phyloP scores from a whole-genome alignment of 2,797 vertebrate species.

The Chromis chromis region DNA sequence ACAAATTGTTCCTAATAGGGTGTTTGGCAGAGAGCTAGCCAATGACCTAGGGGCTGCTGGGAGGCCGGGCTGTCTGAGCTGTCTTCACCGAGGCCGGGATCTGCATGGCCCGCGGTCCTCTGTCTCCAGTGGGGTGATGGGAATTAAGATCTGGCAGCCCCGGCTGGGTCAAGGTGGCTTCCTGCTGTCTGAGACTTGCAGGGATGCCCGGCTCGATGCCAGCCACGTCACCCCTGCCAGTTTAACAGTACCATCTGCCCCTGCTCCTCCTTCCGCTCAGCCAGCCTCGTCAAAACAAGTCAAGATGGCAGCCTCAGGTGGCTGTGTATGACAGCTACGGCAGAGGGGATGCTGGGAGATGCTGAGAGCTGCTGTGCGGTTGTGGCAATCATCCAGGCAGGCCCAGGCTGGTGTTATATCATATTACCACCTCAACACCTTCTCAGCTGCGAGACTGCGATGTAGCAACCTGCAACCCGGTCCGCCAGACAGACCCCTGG shows the following conservation, averaged over 20 bases:
- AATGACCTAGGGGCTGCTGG: conserved; percentile 58
- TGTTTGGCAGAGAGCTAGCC: conserved; percentile 45
- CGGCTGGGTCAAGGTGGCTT: conserved; percentile 74
- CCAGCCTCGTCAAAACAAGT: conserved; percentile 82
- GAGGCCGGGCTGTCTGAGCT: conserved; percentile 51
- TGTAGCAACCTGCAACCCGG: conserved; percentile 42
- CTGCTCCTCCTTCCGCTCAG: conserved; percentile 68
- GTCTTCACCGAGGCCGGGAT: conserved; percentile 41
- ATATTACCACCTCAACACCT: conserved; percentile 52
- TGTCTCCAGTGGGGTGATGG: conserved; percentile 59
- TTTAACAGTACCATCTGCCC: conserved; percentile 82
- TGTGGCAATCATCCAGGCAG: conserved; percentile 73
- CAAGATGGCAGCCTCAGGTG: conserved; percentile 84
- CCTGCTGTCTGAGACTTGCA: conserved; percentile 62
- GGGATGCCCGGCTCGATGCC: conserved; percentile 69
- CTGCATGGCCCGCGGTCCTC: conserved; percentile 38
- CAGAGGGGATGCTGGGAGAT: conserved; percentile 63
- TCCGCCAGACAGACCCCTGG: conserved; percentile 28
- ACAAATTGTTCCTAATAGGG: conserved; percentile 37
- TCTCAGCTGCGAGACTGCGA: conserved; percentile 46
- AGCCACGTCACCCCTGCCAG: conserved; percentile 72
- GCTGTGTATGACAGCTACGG: conserved; percentile 72
- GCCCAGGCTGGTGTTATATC: conserved; percentile 47
- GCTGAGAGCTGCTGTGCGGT: conserved; percentile 65
- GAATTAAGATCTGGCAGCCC: conserved; percentile 70